Evolutionary conservation across 1,140 invertebrate genomes (phyloP), one percentile per base, ranked within the genome.

Genomic region (Nephotettix cincticeps): DNA sequence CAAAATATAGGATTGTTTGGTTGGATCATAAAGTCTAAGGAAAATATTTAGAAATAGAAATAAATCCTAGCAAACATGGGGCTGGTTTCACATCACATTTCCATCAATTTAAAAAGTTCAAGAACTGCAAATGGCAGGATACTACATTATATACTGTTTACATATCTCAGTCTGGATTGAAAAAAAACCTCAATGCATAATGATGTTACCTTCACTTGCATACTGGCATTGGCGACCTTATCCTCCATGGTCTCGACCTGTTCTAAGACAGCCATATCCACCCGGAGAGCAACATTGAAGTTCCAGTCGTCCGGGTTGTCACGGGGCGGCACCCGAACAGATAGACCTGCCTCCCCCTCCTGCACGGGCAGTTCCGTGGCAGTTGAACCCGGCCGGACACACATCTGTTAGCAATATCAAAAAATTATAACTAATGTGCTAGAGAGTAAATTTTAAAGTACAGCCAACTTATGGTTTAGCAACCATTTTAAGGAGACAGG

Each of bases 221-320:
- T 95, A 72, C 93, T 96, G 0, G 95, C 95, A 68, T 91, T 92
- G 1, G 91, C 92, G 1, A 98, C 92, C 75, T 95, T 91, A 75
- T 98, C 96, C 79, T 98, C 95, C 23, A 99, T 81, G 0, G 90
- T 90, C 80, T 98, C 95, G 17, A 98, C 90, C 79, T 95, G 92
- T 76, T 95, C 92, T 11, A 98, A 79, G 0, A 96, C 79, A 6
- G 90, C 86, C 70, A 94, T 82, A 79, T 98, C 95, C 21, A 95
- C 88, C 2, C 93, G 84, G 23, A 93, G 80, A 0, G 91, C 91
- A 1, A 93, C 88, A 36, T 88, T 85, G 0, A 86, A 85, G 73
- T 88, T 90, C 90, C 90, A 96, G 0, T 84, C 81, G 1, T 81
- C 84, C 0, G 84, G 82, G 61, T 85, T 80, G 73, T 92, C 90